These are phyloP conservation scores for Polydrusus cervinus DNA, from an alignment of 2,888 invertebrate genomes.

Conservation along the genomic window DNA sequence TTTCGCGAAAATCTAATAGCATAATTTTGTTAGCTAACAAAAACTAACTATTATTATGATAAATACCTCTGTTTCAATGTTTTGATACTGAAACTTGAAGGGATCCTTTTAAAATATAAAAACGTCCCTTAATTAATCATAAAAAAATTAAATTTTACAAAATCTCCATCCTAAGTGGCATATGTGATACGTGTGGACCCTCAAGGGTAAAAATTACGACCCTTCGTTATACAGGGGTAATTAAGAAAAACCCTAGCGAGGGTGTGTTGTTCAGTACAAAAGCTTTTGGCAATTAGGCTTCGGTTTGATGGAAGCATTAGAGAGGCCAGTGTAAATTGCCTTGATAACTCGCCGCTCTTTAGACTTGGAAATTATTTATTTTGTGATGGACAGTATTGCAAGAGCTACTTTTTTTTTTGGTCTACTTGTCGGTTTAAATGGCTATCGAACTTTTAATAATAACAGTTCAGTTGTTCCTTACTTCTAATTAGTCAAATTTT, in stretches of 20 bases:
- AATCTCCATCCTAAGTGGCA: slow-evolving; percentile 48
- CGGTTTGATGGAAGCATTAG: slow-evolving; percentile 63
- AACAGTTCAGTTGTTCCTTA: no score
- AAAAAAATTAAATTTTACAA: slow-evolving; percentile 16
- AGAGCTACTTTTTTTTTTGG: slow-evolving; percentile 3
- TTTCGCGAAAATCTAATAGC: no score
- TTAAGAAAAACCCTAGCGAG: slow-evolving; percentile 65
- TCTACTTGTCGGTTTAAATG: no score
- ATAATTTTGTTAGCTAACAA: no score
- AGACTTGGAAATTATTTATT: slow-evolving; percentile 62
- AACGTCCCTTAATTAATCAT: background rate
- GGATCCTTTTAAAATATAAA: no score
- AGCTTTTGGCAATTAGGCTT: slow-evolving; percentile 70
- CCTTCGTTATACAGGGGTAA: slow-evolving; percentile 59
- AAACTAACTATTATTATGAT: no score
- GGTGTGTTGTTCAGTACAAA: slow-evolving; percentile 65
- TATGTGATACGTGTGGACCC: slow-evolving; percentile 42
- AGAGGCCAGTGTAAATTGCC: slow-evolving; percentile 66
- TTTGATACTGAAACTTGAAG: no score
- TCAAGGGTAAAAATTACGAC: slow-evolving; percentile 44
- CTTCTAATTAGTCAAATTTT: no score
- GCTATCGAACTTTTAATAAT: no score
- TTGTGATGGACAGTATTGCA: slow-evolving; percentile 15
- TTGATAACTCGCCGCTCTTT: slow-evolving; percentile 62
- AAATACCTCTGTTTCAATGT: no score